Conservation (phyloP, 2,113 vertebrate genomes). For the Malurus melanocephalus region DNA sequence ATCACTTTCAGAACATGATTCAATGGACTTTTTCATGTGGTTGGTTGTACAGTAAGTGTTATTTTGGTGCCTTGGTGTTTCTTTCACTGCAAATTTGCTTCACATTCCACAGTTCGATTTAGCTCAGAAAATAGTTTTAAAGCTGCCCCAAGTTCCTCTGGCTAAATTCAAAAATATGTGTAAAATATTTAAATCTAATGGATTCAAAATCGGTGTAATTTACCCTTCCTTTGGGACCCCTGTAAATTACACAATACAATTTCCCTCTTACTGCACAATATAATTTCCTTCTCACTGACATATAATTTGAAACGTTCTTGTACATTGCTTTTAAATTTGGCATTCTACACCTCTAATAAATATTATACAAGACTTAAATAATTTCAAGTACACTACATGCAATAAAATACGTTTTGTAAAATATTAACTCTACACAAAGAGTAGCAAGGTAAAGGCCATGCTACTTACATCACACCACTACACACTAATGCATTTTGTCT, state of each 20-base stretch:
- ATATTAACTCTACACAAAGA: neutral
- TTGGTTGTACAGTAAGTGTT: neutral
- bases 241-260: neutral
- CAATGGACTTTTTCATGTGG: neutral
- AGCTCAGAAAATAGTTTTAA: neutral
- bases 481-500: slow-evolving; percentile 71
- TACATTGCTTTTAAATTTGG: neutral
- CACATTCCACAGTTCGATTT: neutral
- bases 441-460: neutral
- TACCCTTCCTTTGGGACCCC: neutral
- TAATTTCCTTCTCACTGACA: neutral
- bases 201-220: neutral
- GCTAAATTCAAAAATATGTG: neutral
- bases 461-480: slow-evolving; percentile 68
- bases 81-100: neutral
- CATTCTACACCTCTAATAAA: neutral
- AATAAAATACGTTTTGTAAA: neutral
- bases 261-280: neutral
- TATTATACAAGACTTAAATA: neutral
- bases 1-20: neutral
- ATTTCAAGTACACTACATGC: neutral
- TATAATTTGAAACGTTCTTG: neutral
- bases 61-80: neutral
- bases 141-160: neutral
- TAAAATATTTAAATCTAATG: neutral